Conservation (phyloP, 2,113 vertebrate genomes). For the Serilophus lunatus region DNA sequence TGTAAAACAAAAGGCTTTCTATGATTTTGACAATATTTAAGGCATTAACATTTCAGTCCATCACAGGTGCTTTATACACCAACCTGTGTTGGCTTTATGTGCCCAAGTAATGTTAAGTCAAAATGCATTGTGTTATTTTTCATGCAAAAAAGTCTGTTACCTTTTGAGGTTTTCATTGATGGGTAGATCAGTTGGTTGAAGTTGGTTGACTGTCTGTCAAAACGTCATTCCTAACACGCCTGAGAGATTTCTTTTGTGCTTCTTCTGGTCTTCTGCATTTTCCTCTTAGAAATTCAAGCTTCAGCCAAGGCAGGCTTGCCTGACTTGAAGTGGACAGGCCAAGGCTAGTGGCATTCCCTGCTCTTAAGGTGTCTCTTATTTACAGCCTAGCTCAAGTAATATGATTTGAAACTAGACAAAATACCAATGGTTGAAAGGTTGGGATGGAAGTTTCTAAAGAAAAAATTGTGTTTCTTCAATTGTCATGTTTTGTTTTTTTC, state of each 20-base stretch:
- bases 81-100: not conserved
- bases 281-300: not conserved
- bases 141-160: not conserved
- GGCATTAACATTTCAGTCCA: no score
- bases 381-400: not conserved
- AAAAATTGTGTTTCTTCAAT: not conserved
- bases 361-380: not conserved
- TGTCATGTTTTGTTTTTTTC: not conserved
- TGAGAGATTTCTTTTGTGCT: not conserved
- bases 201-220: not conserved
- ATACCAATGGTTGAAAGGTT: not conserved
- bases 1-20: no score
- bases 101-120: not conserved
- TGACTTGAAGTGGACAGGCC: not conserved
- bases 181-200: not conserved
- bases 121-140: not conserved
- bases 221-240: not conserved
- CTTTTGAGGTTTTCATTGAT: not conserved
- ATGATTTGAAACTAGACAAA: not conserved
- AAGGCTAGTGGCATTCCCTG: not conserved
- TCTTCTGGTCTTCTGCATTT: not conserved
- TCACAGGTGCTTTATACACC: not conserved
- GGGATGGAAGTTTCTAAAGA: not conserved
- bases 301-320: not conserved
- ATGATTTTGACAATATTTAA: no score